Conservation (phyloP, 1,140 invertebrate genomes). For the Gerris buenoi region DNA sequence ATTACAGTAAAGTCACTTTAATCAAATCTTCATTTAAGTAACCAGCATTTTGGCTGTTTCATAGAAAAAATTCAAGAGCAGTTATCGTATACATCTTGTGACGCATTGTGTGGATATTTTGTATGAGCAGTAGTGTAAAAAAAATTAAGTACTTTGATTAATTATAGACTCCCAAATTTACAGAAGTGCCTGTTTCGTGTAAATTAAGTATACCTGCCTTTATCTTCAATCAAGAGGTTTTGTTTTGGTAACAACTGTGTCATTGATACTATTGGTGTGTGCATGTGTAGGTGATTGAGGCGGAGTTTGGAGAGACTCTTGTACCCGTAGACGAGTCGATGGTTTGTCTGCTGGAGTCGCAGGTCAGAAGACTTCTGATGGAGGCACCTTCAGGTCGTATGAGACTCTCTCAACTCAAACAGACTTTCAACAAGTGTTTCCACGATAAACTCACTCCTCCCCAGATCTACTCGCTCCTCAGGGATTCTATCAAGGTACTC, state of each 20-base stretch:
- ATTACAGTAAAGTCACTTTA: too few relatives aligned
- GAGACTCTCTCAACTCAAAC: not conserved
- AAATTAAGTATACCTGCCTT: not conserved
- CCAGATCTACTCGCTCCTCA: not conserved
- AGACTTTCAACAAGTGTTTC: not conserved
- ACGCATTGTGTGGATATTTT: not conserved
- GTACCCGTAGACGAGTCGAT: not conserved
- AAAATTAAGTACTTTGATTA: not conserved
- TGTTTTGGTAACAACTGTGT: not conserved
- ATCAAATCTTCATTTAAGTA: too few relatives aligned
- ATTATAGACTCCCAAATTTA: not conserved
- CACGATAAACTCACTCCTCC: conserved; percentile 1
- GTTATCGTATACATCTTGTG: too few relatives aligned
- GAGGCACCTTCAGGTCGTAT: not conserved
- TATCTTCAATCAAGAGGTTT: not conserved
- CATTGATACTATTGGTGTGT: not conserved
- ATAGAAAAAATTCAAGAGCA: too few relatives aligned
- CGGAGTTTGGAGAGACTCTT: not conserved
- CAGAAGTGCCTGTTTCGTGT: not conserved
- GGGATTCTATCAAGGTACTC: not conserved
- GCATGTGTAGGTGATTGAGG: not conserved
- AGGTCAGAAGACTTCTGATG: not conserved
- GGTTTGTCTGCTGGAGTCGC: not conserved
- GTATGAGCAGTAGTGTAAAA: not conserved
- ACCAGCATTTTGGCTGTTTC: too few relatives aligned